These are phyloP conservation scores for Stenopsyche tienmushanensis DNA, from an alignment of 1,140 invertebrate species.

Conservation along the genomic window DNA sequence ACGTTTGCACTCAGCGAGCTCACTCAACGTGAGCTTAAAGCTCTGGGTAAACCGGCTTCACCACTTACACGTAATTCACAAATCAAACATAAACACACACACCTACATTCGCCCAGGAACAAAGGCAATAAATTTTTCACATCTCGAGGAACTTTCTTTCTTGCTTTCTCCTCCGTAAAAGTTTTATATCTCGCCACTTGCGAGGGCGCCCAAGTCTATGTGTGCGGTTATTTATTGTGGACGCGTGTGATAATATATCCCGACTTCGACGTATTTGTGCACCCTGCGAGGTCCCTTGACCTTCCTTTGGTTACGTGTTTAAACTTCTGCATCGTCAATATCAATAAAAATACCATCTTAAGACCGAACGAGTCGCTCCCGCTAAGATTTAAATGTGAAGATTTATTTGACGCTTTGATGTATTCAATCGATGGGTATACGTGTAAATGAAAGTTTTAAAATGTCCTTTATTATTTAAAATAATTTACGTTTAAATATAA, in stretches of 20 bases:
- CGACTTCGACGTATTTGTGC: conserved; percentile 25
- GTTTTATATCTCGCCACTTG: conserved; percentile 37
- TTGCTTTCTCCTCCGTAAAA: conserved; percentile 31
- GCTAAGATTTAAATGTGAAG: no score
- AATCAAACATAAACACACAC: conserved; percentile 39
- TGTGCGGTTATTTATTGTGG: conserved; percentile 41
- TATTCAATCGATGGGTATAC: no score
- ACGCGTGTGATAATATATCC: conserved; percentile 39
- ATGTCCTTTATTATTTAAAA: no score
- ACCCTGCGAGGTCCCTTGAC: not conserved
- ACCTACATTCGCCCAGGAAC: conserved; percentile 25
- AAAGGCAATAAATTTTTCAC: conserved; percentile 43
- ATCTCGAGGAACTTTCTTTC: conserved; percentile 40
- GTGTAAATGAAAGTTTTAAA: no score
- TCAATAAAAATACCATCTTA: no score
- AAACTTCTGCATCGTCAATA: no score
- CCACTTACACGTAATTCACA: conserved; percentile 42
- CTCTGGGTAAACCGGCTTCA: conserved; percentile 30
- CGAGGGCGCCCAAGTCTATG: conserved; percentile 22
- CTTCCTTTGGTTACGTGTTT: no score
- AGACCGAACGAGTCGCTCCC: no score
- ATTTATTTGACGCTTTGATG: no score
- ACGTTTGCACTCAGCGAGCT: conserved; percentile 32
- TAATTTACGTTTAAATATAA: no score
- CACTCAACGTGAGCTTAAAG: conserved; percentile 15